Conservation (phyloP, 2,888 invertebrate genomes). For the Luperina nickerlii region DNA sequence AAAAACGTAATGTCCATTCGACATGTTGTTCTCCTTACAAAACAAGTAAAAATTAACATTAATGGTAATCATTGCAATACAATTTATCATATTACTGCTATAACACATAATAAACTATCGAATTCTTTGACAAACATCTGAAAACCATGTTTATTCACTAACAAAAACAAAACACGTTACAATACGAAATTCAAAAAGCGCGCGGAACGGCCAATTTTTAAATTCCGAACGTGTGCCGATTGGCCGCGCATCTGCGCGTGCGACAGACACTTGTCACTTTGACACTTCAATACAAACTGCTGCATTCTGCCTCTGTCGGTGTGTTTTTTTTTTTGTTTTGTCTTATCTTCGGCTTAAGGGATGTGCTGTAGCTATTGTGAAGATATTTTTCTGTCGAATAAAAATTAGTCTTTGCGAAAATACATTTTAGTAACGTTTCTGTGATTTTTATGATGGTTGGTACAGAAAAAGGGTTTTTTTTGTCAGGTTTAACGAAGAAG, state of each 20-base stretch:
- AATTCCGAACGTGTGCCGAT: slow-evolving; percentile 75
- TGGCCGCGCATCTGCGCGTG: slow-evolving; percentile 80
- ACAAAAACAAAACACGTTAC: slow-evolving; percentile 46
- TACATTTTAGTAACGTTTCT: neutral
- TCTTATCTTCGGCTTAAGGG: slow-evolving; percentile 57
- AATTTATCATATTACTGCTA: slow-evolving; percentile 51
- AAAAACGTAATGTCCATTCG: slow-evolving; percentile 26
- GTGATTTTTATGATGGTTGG: neutral
- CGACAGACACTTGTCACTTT: slow-evolving; percentile 82
- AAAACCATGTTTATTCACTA: slow-evolving; percentile 38
- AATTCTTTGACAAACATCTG: slow-evolving; percentile 30
- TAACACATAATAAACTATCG: slow-evolving; percentile 56
- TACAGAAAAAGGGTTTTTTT: neutral
- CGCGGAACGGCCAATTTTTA: slow-evolving; percentile 69
- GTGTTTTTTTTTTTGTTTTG: slow-evolving; percentile 55
- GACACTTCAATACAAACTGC: slow-evolving; percentile 85
- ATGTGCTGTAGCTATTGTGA: slow-evolving; percentile 17
- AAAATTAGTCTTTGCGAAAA: neutral
- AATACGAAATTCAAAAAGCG: slow-evolving; percentile 63
- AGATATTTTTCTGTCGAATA: slow-evolving; percentile 5
- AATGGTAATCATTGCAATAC: slow-evolving; percentile 35
- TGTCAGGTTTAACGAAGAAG: no score
- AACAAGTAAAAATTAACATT: slow-evolving; percentile 39
- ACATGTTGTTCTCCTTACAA: slow-evolving; percentile 12
- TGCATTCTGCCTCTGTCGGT: slow-evolving; percentile 71